Evolutionary conservation across 1,140 invertebrate species (phyloP).

Genomic region (Eurytemora carolleeae): DNA sequence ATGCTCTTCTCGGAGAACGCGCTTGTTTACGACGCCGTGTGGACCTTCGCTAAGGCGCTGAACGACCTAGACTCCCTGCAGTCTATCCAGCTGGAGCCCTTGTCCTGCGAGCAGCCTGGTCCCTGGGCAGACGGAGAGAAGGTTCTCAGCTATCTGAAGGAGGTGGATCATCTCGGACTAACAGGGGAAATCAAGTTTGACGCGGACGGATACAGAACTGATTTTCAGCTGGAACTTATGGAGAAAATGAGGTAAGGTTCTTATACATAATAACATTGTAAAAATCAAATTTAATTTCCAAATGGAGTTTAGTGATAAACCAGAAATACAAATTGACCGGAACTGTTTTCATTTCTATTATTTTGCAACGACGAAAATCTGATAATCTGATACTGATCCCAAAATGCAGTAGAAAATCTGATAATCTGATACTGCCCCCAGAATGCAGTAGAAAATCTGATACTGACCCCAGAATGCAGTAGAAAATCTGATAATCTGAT

Average conservation of each 20-base stretch:
- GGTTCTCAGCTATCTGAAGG: conserved; percentile 28
- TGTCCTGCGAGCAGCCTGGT: conserved; percentile 18
- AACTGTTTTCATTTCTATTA: no score
- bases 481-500: no score
- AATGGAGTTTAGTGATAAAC: no score
- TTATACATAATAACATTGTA: no score
- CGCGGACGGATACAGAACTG: conserved; percentile 24
- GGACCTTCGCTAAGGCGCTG: conserved; percentile 25
- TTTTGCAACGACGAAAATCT: no score
- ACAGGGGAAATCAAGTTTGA: conserved; percentile 27
- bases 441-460: no score
- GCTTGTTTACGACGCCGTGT: conserved; percentile 28
- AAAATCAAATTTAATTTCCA: no score
- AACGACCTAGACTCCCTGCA: conserved; percentile 20
- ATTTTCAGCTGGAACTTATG: conserved; percentile 26
- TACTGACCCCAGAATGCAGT: no score
- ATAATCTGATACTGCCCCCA: no score
- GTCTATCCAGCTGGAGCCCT: neutral
- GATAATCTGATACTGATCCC: no score
- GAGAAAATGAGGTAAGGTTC: conserved; percentile 22
- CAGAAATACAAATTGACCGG: no score
- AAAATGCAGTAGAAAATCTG: no score
- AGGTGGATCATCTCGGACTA: conserved; percentile 26
- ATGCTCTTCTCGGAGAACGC: conserved; percentile 24
- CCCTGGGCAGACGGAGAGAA: conserved; percentile 25